phyloP scores from a whole-genome alignment of 2,113 vertebrate genomes.

The Smithornis capensis region DNA sequence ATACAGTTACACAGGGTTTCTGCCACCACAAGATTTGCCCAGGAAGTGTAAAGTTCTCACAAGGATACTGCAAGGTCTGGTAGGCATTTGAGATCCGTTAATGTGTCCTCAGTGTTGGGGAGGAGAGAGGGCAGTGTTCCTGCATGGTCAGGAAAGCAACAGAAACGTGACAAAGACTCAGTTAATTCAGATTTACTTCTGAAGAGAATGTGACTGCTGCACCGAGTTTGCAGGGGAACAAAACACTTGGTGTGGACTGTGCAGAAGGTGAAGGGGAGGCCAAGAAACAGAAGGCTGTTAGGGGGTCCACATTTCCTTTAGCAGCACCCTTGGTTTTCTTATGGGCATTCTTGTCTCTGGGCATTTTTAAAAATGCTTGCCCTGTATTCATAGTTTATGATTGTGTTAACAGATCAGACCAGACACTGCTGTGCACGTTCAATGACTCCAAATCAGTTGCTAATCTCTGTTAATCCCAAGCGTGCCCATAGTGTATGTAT shows the following conservation, averaged over 20 bases:
- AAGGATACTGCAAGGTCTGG: slow-evolving; percentile 45
- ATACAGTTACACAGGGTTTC: neutral
- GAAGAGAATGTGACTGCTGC: neutral
- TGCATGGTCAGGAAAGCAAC: neutral
- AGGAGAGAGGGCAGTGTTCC: neutral
- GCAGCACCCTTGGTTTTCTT: neutral
- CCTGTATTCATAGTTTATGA: neutral
- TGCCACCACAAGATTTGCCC: neutral
- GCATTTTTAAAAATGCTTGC: neutral
- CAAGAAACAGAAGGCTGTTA: neutral
- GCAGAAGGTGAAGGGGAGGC: neutral
- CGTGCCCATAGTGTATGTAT: neutral
- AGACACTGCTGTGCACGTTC: neutral
- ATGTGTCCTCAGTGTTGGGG: neutral
- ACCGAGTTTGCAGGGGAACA: neutral
- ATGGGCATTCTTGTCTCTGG: neutral
- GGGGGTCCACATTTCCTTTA: neutral
- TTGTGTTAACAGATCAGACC: neutral
- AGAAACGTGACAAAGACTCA: neutral
- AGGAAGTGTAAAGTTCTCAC: neutral
- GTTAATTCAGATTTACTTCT: neutral
- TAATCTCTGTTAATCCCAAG: neutral
- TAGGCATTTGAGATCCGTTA: slow-evolving; percentile 20
- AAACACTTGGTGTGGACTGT: neutral
- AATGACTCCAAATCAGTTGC: neutral